These are phyloP conservation scores for Cladopsammia gracilis DNA, from an alignment of 64 coral and sea anemone species.

Conservation along the genomic window DNA sequence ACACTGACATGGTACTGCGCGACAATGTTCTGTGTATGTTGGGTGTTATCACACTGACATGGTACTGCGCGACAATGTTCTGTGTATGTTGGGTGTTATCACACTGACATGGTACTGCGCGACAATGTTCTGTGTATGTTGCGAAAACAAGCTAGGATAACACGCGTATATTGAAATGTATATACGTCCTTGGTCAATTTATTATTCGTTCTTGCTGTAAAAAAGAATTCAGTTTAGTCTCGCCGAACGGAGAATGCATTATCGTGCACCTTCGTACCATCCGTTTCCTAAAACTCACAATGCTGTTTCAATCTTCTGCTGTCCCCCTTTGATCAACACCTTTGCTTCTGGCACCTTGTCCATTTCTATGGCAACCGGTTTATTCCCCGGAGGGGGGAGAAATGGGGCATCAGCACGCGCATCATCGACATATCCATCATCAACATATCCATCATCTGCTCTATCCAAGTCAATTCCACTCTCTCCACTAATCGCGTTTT, in stretches of 20 bases:
- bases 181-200: background rate
- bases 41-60: no score
- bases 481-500: background rate
- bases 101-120: no score
- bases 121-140: no score
- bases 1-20: no score
- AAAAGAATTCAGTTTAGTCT: background rate
- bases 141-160: no score
- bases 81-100: no score
- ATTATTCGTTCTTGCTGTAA: no score
- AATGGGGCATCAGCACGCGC: background rate
- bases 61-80: no score
- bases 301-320: background rate
- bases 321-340: background rate
- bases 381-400: background rate
- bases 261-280: background rate
- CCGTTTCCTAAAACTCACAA: background rate
- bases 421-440: constrained; percentile 24
- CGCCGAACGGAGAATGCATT: background rate
- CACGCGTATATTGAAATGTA: no score
- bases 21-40: no score
- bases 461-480: constrained; percentile 12
- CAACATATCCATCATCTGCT: constrained; percentile 17
- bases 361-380: constrained; percentile 18
- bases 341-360: background rate